Percentiles rank a stretch among this genome's conserved stretches.
Conservation (phyloP, 2,797 vertebrate genomes). For the Phoeniculus purpureus region DNA sequence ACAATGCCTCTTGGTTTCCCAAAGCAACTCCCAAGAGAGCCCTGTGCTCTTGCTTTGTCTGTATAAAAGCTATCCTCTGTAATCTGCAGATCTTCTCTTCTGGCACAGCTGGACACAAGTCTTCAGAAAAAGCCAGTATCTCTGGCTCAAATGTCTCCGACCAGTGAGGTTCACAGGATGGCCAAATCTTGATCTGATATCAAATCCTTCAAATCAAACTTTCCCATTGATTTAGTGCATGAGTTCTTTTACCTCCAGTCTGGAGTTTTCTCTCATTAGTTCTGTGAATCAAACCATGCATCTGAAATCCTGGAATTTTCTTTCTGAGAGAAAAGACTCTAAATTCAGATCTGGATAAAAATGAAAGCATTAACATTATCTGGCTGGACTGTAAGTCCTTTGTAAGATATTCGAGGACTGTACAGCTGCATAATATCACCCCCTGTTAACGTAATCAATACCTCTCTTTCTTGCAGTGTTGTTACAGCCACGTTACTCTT, state of each 20-base stretch:
- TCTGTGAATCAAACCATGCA: not conserved
- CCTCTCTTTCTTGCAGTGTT: not conserved
- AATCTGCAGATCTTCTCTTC: not conserved
- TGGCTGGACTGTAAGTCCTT: not conserved
- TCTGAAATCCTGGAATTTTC: conserved; percentile 27
- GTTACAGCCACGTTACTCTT: not conserved
- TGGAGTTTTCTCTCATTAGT: conserved; percentile 17
- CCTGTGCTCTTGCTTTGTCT: not conserved
- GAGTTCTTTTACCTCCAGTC: not conserved
- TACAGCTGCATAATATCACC: not conserved
- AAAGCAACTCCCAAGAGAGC: not conserved
- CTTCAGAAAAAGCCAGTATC: not conserved
- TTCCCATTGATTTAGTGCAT: not conserved
- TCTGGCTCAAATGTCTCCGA: not conserved
- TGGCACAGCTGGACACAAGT: not conserved
- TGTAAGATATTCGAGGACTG: not conserved
- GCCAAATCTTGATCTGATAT: not conserved
- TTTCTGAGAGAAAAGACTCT: not conserved
- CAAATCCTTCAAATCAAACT: not conserved
- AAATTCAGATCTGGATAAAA: conserved; percentile 24
- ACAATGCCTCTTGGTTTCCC: not conserved
- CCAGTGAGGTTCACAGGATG: not conserved
- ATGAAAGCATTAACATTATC: not conserved
- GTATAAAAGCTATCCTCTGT: not conserved
- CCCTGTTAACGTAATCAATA: not conserved